Evolutionary conservation across 2,888 invertebrate species (phyloP), one percentile per base, ranked within the genome.

Genomic region (Sminthurinus aureus): DNA sequence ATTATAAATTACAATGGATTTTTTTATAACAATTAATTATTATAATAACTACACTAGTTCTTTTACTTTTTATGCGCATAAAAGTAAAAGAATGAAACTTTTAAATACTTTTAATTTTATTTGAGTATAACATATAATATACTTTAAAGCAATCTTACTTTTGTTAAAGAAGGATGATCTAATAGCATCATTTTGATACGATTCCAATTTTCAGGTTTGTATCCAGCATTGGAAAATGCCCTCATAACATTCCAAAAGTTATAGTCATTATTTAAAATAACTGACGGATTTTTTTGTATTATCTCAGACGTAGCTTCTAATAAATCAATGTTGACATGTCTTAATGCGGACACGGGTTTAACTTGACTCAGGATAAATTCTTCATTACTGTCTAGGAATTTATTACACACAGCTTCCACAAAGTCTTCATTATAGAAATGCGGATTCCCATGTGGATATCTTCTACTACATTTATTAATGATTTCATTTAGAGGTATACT

Each of bases 401-500:
- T 76, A 77, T 91, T 91, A 8, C 92, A 92, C 69, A 92, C 91
- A 0, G 91, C 91, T 87, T 94, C 93, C 88, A 93, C 90, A 86
- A 94, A 91, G 81, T 91, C 91, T 87, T 93, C 93, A 87, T 93
- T 92, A 87, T 94, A 94, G 89, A 92, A 94, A 52, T 79, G 89
- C 91, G 92, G 20, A 24, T 50, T 26, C 6, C 78, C 80, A 74
- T 6, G 90, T 89, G 82, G 91, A 90, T 86, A 92, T 92, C 86
- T 90, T 20, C 51, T 90, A 24, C 91, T 91, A 22, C 93, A 89
- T 89, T 91, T 92, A 0, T 91, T 91, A 0, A 93, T 89, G 0
- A 92, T 91, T 67, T 90, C 90, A 86, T 93, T 90, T 66, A 94
- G 90, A 22, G 93, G 92, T 0, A 91, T 90, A 84, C 91, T 92